A percentile compares a stretch with the other conserved stretches of the same genome.
Evolutionary conservation across 92 coral and sea anemone species (phyloP).

Genomic region (Bergia sp.): DNA sequence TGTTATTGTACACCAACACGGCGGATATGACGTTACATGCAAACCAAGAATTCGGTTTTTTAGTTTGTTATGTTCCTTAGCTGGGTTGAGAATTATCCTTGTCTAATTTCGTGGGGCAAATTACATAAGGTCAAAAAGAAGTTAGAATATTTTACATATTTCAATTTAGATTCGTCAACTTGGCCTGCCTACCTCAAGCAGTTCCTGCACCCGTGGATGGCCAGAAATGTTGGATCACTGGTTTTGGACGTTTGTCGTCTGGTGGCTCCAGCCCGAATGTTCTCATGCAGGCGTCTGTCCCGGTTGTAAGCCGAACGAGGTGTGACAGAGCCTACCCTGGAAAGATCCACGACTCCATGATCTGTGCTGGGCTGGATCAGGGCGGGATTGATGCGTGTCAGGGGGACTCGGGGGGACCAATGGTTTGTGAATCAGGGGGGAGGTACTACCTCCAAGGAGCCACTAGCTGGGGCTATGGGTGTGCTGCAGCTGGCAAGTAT

Average conservation of each 20-base stretch:
- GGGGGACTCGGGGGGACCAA: constrained; percentile 72
- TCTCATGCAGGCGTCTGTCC: constrained; percentile 49
- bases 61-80: no score
- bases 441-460: constrained; percentile 65
- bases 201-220: constrained; percentile 19
- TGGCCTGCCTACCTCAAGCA: constrained; percentile 12
- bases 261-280: constrained; percentile 8
- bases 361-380: constrained; percentile 68
- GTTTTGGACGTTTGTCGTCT: constrained; percentile 29
- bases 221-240: constrained; percentile 21
- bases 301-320: constrained; percentile 57
- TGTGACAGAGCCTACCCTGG: constrained; percentile 63
- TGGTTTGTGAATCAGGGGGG: constrained; percentile 64
- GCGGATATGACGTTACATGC: no score
- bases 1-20: no score
- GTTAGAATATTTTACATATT: not conserved
- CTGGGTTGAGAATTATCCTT: no score
- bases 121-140: not conserved
- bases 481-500: constrained; percentile 63
- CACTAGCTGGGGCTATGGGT: constrained; percentile 74
- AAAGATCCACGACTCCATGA: constrained; percentile 68
- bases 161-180: not conserved
- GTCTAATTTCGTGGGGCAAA: no score
- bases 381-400: constrained; percentile 74
- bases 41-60: no score